A percentile compares a stretch with the other conserved stretches of the same genome.
Evolutionary conservation across 2,113 vertebrate genomes (phyloP).

Genomic region (Zosterops hypoxanthus): DNA sequence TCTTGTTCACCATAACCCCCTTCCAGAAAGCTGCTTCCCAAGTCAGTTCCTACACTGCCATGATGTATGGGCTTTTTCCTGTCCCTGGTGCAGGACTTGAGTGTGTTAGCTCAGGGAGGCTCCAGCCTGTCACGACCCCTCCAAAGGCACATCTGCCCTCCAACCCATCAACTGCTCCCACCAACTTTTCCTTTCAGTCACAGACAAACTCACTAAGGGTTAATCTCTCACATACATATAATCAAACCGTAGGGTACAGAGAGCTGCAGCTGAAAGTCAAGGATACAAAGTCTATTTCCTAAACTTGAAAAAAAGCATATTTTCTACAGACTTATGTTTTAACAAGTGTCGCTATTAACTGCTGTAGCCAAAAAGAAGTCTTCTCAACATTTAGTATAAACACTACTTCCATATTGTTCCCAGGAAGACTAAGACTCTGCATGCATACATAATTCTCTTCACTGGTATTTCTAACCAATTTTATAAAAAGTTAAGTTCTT

Average conservation of each 20-base stretch:
- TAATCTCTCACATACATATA: background rate
- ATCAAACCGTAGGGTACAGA: background rate
- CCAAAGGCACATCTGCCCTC: background rate
- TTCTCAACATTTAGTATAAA: background rate
- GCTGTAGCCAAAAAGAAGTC: background rate
- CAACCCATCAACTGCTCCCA: background rate
- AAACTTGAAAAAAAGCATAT: background rate
- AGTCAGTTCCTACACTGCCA: background rate
- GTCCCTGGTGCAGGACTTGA: background rate
- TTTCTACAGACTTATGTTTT: background rate
- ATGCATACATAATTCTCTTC: background rate
- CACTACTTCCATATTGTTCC: background rate
- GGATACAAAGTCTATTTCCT: background rate
- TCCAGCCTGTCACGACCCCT: fast-evolving
- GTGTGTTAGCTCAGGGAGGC: background rate
- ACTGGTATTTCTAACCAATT: background rate
- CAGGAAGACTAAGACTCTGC: background rate
- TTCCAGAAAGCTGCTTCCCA: background rate
- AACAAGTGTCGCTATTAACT: background rate
- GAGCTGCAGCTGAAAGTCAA: background rate
- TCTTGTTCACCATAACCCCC: background rate
- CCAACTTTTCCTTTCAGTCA: background rate
- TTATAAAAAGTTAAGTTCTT: background rate
- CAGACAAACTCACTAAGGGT: background rate
- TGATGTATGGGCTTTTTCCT: fast-evolving